A percentile compares a stretch with the other conserved stretches of the same genome.
Conservation (phyloP, 2,888 invertebrate genomes). For the Tetanocera ferruginea region DNA sequence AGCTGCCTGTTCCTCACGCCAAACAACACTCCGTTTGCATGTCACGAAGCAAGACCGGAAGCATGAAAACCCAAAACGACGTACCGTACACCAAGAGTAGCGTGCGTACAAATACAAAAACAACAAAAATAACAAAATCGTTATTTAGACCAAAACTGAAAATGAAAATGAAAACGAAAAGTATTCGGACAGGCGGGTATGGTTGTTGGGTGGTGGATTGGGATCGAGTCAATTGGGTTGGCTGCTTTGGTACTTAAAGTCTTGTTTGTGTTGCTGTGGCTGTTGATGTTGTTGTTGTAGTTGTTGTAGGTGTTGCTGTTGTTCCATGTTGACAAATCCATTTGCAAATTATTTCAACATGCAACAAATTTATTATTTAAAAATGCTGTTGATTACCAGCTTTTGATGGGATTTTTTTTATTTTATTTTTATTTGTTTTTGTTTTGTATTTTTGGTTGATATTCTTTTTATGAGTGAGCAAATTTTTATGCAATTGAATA, state of each 20-base stretch:
- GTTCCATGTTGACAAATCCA: slow-evolving; percentile 31
- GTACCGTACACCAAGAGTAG: neutral
- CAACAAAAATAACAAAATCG: no score
- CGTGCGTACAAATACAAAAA: neutral
- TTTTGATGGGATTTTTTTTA: neutral
- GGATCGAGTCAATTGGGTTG: neutral
- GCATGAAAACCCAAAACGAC: neutral
- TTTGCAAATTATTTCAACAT: slow-evolving; percentile 31
- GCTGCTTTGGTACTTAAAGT: neutral
- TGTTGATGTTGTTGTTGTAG: neutral
- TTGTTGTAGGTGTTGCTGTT: neutral
- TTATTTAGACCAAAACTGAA: no score
- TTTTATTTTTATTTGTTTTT: neutral
- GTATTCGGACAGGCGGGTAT: no score
- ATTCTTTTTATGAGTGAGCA: no score
- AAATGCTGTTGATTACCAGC: slow-evolving; percentile 10
- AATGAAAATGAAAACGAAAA: no score
- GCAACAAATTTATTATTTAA: slow-evolving; percentile 22
- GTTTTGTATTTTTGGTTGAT: no score
- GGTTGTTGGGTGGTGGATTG: neutral
- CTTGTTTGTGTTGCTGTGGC: neutral
- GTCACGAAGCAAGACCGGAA: neutral
- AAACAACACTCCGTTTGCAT: neutral
- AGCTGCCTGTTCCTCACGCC: neutral
- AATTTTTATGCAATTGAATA: no score